Evolutionary conservation across 2,888 invertebrate genomes (phyloP).

Genomic region (Ecliptopera silaceata): DNA sequence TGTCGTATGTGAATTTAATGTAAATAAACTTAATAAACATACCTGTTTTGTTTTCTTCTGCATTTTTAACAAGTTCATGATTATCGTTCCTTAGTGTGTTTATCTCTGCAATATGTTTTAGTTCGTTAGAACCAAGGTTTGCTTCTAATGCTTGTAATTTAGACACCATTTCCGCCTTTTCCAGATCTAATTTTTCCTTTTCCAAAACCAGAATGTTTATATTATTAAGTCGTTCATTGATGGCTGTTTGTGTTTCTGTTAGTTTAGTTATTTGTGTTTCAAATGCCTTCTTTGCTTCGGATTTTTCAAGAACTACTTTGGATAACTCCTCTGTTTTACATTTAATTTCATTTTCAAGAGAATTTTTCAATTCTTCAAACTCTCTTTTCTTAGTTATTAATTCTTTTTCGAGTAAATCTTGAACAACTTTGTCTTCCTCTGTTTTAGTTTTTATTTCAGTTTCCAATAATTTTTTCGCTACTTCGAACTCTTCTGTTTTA

Average conservation of each 20-base stretch:
- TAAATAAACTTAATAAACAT: too few relatives aligned
- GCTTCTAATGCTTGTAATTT: slow-evolving; percentile 29
- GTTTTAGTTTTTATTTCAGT: slow-evolving; percentile 31
- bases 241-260: slow-evolving; percentile 43
- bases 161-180: slow-evolving; percentile 30
- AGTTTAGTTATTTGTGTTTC: slow-evolving; percentile 47
- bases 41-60: slow-evolving; percentile 56
- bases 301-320: slow-evolving; percentile 36
- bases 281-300: slow-evolving; percentile 40
- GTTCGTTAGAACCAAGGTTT: slow-evolving; percentile 24
- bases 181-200: slow-evolving; percentile 32
- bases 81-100: slow-evolving; percentile 39
- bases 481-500: slow-evolving; percentile 39
- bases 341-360: slow-evolving; percentile 31
- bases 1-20: too few relatives aligned
- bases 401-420: slow-evolving; percentile 34
- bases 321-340: slow-evolving; percentile 34
- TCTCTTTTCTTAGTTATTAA: slow-evolving; percentile 25
- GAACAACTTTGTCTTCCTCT: slow-evolving; percentile 39
- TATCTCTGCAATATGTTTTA: slow-evolving; percentile 22
- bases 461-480: slow-evolving; percentile 30
- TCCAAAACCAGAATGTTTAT: slow-evolving; percentile 49
- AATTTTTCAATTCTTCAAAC: too few relatives aligned
- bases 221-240: slow-evolving; percentile 39
- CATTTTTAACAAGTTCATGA: slow-evolving; percentile 32